phyloP scores from a whole-genome alignment of 2,888 invertebrate genomes.

The Cantharis rustica region DNA sequence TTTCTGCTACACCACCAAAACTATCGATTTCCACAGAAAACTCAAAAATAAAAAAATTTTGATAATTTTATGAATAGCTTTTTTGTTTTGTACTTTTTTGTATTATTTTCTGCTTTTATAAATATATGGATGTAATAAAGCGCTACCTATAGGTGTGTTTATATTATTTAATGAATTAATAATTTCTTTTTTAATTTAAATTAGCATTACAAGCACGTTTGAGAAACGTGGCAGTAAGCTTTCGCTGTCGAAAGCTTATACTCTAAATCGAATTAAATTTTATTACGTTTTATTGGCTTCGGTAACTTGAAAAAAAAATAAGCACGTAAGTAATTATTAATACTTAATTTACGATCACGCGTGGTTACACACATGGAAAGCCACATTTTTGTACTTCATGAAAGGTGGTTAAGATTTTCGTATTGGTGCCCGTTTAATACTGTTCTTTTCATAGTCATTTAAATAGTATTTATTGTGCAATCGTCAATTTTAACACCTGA shows the following conservation, averaged over 20 bases:
- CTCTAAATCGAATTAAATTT: background rate
- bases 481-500: background rate
- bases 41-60: no score
- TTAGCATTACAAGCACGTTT: no score
- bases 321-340: background rate
- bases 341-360: background rate
- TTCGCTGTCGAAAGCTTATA: background rate
- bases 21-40: no score
- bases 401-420: background rate
- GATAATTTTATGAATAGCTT: no score
- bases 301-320: background rate
- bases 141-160: no score
- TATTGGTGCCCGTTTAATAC: background rate
- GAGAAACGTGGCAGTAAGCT: background rate
- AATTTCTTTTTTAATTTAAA: background rate
- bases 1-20: no score
- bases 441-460: background rate
- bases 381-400: background rate
- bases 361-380: background rate
- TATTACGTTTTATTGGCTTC: background rate
- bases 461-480: background rate
- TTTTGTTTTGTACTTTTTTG: no score
- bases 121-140: no score
- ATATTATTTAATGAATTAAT: background rate
- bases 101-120: no score